phyloP scores from a whole-genome alignment of 2,888 invertebrate species.

The Dicroscelio sp. region DNA sequence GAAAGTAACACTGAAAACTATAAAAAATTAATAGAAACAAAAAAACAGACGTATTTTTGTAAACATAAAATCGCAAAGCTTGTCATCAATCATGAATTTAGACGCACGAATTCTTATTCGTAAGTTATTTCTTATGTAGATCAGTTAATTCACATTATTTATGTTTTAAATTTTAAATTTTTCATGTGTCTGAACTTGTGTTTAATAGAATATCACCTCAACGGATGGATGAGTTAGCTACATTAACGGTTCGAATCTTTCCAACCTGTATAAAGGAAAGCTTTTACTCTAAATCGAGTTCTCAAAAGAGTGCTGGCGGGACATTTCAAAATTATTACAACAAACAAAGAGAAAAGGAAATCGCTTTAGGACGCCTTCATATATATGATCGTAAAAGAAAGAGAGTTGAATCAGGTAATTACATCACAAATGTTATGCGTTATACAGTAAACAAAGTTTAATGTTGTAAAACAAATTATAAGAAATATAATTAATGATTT shows the following conservation, averaged over 20 bases:
- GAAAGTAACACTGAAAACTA: conserved; percentile 18
- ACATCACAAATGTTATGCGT: too few relatives aligned
- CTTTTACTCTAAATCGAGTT: conserved; percentile 24
- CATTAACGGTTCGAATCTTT: conserved; percentile 35
- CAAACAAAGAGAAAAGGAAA: conserved; percentile 63
- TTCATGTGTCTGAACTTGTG: background rate
- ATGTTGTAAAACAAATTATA: too few relatives aligned
- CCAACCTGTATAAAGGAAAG: conserved; percentile 7
- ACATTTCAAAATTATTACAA: conserved; percentile 51
- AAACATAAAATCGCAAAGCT: conserved; percentile 67
- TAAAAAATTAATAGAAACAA: conserved; percentile 12
- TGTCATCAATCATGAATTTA: conserved; percentile 56
- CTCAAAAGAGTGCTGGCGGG: conserved; percentile 25
- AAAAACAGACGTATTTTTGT: conserved; percentile 59
- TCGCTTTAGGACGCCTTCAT: conserved; percentile 32
- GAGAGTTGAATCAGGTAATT: too few relatives aligned
- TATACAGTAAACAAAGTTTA: too few relatives aligned
- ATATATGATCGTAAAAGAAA: background rate
- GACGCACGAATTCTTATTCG: conserved; percentile 42
- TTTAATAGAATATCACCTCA: conserved; percentile 44
- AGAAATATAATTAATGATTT: too few relatives aligned
- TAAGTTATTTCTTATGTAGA: conserved; percentile 6
- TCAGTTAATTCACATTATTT: background rate
- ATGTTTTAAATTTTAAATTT: background rate
- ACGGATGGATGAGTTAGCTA: conserved; percentile 40